Percentiles rank a stretch among this genome's conserved stretches.
phyloP scores from a whole-genome alignment of 2,888 invertebrate genomes.

The Drosophila seclusa region DNA sequence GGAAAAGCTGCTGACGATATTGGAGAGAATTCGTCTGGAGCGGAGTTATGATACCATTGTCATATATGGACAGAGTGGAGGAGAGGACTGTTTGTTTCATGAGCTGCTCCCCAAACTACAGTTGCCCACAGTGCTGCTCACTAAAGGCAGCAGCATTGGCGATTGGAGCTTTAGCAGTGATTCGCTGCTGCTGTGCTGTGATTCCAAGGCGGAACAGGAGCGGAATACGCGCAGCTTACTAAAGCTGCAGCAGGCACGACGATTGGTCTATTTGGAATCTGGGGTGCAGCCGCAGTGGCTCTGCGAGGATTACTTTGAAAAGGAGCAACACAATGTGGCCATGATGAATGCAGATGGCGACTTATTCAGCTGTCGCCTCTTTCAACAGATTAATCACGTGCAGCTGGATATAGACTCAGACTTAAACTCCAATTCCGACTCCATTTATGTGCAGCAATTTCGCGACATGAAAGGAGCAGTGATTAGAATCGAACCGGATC shows the following conservation, averaged over 20 bases:
- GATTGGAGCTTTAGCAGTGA: constrained; percentile 3
- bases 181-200: neutral
- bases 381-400: neutral
- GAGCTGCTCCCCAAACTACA: neutral
- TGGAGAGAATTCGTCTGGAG: constrained; percentile 41
- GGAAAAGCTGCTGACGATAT: constrained; percentile 14
- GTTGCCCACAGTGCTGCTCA: neutral
- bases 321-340: constrained; percentile 10
- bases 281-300: neutral
- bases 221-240: neutral
- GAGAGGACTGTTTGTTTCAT: neutral
- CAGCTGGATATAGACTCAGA: neutral
- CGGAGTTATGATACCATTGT: constrained; percentile 35
- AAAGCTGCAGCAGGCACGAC: constrained; percentile 2
- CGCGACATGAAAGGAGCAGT: constrained; percentile 3
- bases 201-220: constrained; percentile 4
- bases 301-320: constrained; percentile 4
- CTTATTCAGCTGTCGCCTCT: constrained; percentile 3
- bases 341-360: neutral
- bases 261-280: neutral
- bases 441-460: constrained; percentile 6
- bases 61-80: constrained; percentile 38
- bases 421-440: neutral
- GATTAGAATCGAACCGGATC: neutral
- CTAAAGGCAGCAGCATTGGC: neutral